These are phyloP conservation scores for Nasonia longicornis DNA, from an alignment of 1,140 invertebrate species.

Conservation along the genomic window DNA sequence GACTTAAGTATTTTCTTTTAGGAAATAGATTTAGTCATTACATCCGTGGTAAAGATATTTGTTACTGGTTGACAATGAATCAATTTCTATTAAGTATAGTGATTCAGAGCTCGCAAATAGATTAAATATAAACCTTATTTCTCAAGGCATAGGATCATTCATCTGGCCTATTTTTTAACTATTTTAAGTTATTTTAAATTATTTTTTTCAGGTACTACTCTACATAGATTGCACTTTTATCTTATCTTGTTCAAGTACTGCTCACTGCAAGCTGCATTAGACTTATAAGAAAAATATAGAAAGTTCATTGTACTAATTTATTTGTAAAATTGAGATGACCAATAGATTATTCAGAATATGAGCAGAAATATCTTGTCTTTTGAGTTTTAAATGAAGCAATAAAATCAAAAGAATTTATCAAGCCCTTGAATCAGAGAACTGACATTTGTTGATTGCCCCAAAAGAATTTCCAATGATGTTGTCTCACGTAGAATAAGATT, in stretches of 20 bases:
- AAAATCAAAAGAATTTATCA: no score
- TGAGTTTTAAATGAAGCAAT: no score
- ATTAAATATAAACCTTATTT: not conserved
- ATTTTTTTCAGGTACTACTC: not conserved
- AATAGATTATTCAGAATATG: no score
- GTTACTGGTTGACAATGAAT: not conserved
- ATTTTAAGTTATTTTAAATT: not conserved
- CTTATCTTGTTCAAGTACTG: slow-evolving; percentile 8
- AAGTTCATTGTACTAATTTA: slow-evolving; percentile 25
- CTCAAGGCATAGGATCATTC: not conserved
- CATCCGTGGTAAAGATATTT: not conserved
- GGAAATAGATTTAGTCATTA: not conserved
- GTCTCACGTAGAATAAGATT: no score
- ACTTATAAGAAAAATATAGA: not conserved
- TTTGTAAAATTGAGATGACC: no score
- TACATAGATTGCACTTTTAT: not conserved
- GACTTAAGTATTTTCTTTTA: not conserved
- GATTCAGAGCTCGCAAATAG: not conserved
- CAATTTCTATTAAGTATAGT: not conserved
- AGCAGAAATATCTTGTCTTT: no score
- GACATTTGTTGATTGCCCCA: no score
- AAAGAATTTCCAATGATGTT: no score
- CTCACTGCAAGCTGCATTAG: not conserved
- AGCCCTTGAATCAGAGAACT: no score
- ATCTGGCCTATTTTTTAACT: not conserved